Evolutionary conservation across 2,113 vertebrate genomes (phyloP), one percentile per base, ranked within the genome.

Genomic region (Hippocampus guttulatus): DNA sequence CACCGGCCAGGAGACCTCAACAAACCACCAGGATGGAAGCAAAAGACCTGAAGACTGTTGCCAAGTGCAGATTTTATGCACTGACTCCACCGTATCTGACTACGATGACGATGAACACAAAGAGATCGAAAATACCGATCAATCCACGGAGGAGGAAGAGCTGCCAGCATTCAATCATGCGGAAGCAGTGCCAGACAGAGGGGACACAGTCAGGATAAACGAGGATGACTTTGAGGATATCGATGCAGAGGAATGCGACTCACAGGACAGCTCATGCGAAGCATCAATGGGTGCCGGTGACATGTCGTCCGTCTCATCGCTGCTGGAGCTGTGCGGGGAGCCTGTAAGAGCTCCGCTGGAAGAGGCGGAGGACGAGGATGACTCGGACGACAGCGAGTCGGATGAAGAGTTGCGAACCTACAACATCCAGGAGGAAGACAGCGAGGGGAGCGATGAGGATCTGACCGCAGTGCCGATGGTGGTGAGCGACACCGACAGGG

Each of bases 401-500:
- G 97, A 98, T 0, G 97, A 99, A 80, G 96, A 98, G 79, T 90
- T 97, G 43, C 90, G 95, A 80, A 95, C 94, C 82, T 98, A 98
- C 90, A 96, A 93, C 87, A 87, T 97, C 82, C 89, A 88, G 64
- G 88, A 87, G 87, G 97, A 97, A 73, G 94, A 94, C 43, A 95
- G 95, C 0, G 96, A 97, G 80, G 96, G 96, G 69, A 99, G 96
- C 0, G 96, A 98, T 80, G 96, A 98, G 58, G 97, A 98, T 75
- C 84, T 88, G 0, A 85, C 71, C 0, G 41, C 88, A 0, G 94
- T 97, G 75, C 96, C 96, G 7, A 94, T 99, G 60, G 94, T 98
- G 83, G 94, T 99, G 71, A 96, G 95, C 0, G 96, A 98, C 87
- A 92, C 94, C 76, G 95, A 94, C 84, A 91, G 93, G 0, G 82